Percentiles rank a stretch among this genome's conserved stretches.
phyloP scores from a whole-genome alignment of 2,113 vertebrate species.

The Chionis minor region DNA sequence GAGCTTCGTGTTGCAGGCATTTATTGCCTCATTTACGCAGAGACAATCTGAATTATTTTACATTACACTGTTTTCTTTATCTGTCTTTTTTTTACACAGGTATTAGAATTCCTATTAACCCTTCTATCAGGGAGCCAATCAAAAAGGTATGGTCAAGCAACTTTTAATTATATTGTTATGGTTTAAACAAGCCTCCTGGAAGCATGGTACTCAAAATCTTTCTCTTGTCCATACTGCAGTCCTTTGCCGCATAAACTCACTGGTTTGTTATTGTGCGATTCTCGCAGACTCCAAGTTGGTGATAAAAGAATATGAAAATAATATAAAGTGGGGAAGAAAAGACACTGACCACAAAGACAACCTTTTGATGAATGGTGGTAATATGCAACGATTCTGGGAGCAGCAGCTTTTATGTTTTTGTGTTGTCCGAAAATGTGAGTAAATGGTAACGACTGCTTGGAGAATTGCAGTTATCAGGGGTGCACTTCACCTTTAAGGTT shows the following conservation, averaged over 20 bases:
- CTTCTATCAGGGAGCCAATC: constrained; percentile 43
- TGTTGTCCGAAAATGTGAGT: not conserved
- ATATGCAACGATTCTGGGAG: constrained; percentile 9
- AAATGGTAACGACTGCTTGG: not conserved
- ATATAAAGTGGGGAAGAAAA: not conserved
- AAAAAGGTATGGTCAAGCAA: constrained; percentile 45
- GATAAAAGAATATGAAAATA: constrained; percentile 26
- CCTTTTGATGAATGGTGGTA: not conserved
- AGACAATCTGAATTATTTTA: constrained; percentile 60
- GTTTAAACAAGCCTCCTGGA: not conserved
- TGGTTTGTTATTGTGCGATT: not conserved
- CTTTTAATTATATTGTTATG: constrained; percentile 29
- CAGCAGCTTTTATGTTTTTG: not conserved
- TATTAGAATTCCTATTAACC: constrained; percentile 57
- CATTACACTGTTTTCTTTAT: constrained; percentile 49
- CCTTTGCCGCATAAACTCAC: not conserved
- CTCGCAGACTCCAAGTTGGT: not conserved
- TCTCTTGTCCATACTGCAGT: not conserved
- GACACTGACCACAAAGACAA: not conserved
- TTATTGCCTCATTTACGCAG: constrained; percentile 66
- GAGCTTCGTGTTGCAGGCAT: constrained; percentile 45
- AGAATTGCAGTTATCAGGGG: not conserved
- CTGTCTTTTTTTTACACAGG: not conserved
- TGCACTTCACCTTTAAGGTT: not conserved
- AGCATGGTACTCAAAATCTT: not conserved